Evolutionary conservation across 92 coral and sea anemone species (phyloP).

Genomic region (Zoanthus gigantus): DNA sequence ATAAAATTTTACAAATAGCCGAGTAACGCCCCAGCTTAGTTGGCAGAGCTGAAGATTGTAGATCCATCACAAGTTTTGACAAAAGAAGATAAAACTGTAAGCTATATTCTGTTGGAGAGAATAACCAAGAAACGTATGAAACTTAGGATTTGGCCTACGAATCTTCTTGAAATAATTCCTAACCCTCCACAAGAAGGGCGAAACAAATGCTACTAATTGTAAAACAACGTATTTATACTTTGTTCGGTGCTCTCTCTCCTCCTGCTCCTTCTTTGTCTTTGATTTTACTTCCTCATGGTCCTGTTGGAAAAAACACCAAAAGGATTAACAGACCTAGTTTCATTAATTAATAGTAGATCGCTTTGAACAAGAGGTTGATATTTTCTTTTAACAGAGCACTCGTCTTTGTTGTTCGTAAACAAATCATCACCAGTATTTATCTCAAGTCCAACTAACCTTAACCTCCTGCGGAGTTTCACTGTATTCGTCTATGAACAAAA

Average conservation of each 20-base stretch:
- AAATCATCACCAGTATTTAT: no score
- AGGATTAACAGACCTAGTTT: not conserved
- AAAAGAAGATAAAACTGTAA: no score
- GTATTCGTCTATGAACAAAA: constrained; percentile 76
- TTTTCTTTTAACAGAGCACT: not conserved
- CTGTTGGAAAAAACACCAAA: not conserved
- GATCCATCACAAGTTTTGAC: no score
- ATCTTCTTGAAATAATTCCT: not conserved
- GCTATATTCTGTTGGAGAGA: no score
- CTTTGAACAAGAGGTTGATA: no score
- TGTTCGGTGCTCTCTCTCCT: constrained; percentile 57
- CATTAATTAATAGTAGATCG: not conserved
- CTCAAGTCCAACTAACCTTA: constrained; percentile 60
- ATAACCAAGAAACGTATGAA: no score
- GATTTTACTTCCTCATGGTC: constrained; percentile 42
- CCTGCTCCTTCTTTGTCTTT: constrained; percentile 57
- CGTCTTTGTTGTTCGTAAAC: no score
- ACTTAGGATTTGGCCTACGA: no score
- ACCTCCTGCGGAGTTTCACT: constrained; percentile 94
- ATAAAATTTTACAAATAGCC: no score
- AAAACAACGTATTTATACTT: constrained; percentile 1
- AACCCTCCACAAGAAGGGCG: not conserved
- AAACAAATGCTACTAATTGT: not conserved
- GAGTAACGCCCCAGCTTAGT: no score
- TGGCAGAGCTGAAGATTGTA: no score